Conservation (phyloP, 2,797 vertebrate species). For the Ctenosaura bakeri region DNA sequence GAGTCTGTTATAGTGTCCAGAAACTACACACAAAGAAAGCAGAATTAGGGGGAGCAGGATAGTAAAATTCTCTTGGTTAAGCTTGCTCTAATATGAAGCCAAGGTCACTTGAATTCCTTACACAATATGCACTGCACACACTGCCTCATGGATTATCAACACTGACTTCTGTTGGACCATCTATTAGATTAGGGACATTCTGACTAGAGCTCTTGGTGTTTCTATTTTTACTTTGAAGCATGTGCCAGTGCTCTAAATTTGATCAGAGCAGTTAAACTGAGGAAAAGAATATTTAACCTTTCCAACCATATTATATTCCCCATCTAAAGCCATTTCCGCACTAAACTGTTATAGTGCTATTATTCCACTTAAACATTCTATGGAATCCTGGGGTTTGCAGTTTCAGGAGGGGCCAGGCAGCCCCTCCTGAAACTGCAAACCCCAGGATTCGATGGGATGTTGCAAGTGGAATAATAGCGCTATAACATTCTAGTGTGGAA, state of each 20-base stretch:
- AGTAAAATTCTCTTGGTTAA: conserved; percentile 53
- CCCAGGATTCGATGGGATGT: too few relatives aligned
- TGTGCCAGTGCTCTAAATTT: neutral
- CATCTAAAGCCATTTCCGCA: too few relatives aligned
- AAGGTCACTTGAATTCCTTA: neutral
- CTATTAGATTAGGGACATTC: neutral
- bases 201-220: neutral
- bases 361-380: too few relatives aligned
- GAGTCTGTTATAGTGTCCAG: neutral
- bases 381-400: too few relatives aligned
- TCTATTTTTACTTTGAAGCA: conserved; percentile 7
- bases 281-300: neutral
- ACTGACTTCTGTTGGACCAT: neutral
- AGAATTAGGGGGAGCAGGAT: conserved; percentile 28
- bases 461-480: too few relatives aligned
- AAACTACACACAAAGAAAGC: conserved; percentile 40
- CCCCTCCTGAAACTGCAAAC: too few relatives aligned
- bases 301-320: neutral
- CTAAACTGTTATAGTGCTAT: too few relatives aligned
- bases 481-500: too few relatives aligned
- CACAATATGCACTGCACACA: neutral
- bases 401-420: too few relatives aligned
- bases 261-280: neutral
- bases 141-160: neutral
- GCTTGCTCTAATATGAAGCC: conserved; percentile 37